Evolutionary conservation across 1,140 invertebrate species (phyloP), one percentile per base, ranked within the genome.

Genomic region (Drosophila auraria): DNA sequence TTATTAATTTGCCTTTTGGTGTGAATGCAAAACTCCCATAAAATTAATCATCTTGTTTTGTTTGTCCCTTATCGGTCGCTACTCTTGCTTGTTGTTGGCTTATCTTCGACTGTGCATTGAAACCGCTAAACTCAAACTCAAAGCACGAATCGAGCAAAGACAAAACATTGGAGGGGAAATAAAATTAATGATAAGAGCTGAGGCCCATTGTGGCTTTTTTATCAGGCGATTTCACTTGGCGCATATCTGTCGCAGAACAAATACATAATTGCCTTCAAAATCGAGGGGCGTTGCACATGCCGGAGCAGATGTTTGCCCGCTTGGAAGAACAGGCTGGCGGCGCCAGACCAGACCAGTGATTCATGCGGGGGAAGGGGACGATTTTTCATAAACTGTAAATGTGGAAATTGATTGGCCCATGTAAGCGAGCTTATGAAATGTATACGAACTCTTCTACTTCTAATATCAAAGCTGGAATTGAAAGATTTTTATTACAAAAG

Each of bases 211-310:
- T n/a, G 47, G 30, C 11, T 36, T 40, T 25, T 53, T 50, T 73
- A 72, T 73, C 54, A 5, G 23, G 6, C 23, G 23, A 3, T 53
- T 72, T 57, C 58, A 47, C 17, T 33, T 15, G 27, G 20, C 23
- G 60, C 60, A 38, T 64, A 27, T 77, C 42, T 77, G 49, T 60
- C 40, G 57, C 45, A 11, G 44, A 77, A 33, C 14, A 9, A 11
- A 54, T 40, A 23, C 36, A 57, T 47, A 70, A 69, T 60, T 60
- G 36, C 64, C 36, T n/a, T 23, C n/a, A 12, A 51, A 57, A 45
- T 78, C 25, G 20, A 70, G 75, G 75, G 75, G 75, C 75, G 75
- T 78, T 78, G 33, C 45, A 61, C 17, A 72, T 25, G 56, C 27
- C 23, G 59, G 30, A 33, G 23, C 75, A 77, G 73, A 70, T 78